These are phyloP conservation scores for Dendropsophus ebraccatus DNA, from an alignment of 2,113 vertebrate genomes.

Conservation along the genomic window DNA sequence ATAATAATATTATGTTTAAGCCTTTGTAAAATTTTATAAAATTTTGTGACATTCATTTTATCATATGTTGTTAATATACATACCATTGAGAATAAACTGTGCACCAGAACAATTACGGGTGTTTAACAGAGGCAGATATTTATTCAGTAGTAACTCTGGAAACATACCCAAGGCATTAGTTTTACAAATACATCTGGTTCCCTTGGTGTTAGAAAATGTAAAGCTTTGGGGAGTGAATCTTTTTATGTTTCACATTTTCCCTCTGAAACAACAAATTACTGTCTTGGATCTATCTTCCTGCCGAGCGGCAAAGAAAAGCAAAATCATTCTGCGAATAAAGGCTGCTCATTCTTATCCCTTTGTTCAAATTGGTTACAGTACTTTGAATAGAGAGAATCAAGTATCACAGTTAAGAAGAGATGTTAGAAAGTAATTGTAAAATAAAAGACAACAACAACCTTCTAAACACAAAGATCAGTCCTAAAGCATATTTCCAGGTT, in stretches of 20 bases:
- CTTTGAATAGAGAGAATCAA: constrained; percentile 30
- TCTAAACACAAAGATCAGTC: not conserved
- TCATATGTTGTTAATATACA: constrained; percentile 47
- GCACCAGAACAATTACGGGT: constrained; percentile 64
- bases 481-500: not conserved
- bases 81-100: constrained; percentile 60
- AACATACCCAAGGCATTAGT: constrained; percentile 67
- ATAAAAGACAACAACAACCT: not conserved
- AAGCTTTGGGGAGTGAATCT: constrained; percentile 69
- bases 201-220: constrained; percentile 62
- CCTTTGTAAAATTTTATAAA: not conserved
- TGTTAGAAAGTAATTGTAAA: constrained; percentile 30
- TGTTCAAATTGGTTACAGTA: constrained; percentile 40
- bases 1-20: not conserved
- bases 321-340: constrained; percentile 65
- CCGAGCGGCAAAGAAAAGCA: constrained; percentile 61
- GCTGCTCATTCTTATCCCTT: constrained; percentile 43
- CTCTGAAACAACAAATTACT: constrained; percentile 72
- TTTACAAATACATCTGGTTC: constrained; percentile 66
- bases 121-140: constrained; percentile 65
- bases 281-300: constrained; percentile 68
- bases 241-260: constrained; percentile 73
- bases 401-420: constrained; percentile 27
- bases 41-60: constrained; percentile 11
- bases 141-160: constrained; percentile 64